A percentile compares a stretch with the other conserved stretches of the same genome.
phyloP scores from a whole-genome alignment of 2,113 vertebrate genomes.

The Narcine bancroftii region DNA sequence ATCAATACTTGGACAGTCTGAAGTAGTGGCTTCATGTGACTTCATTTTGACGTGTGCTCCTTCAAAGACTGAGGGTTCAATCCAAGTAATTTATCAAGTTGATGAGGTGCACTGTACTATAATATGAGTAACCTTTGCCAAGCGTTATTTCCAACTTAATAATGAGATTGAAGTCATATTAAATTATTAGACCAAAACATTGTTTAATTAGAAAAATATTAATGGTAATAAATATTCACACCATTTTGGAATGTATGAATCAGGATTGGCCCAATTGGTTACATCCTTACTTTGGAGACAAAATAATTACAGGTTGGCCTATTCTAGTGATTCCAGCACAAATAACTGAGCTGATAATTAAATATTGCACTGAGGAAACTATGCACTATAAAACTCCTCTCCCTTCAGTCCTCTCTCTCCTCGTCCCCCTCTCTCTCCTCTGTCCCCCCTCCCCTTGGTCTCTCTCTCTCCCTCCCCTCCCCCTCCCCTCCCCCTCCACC shows the following conservation, averaged over 20 bases:
- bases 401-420: no score
- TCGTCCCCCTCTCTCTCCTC: no score
- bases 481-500: no score
- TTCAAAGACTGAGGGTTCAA: constrained; percentile 39
- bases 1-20: constrained; percentile 38
- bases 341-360: no score
- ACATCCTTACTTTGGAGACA: no score
- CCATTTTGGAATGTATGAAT: background rate
- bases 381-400: no score
- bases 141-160: constrained; percentile 10
- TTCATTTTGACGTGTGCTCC: constrained; percentile 41
- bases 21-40: constrained; percentile 34
- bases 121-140: constrained; percentile 32
- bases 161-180: background rate
- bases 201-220: background rate
- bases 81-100: constrained; percentile 39
- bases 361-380: no score
- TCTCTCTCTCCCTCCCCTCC: no score
- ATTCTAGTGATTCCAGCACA: no score
- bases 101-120: constrained; percentile 10
- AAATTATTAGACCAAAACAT: background rate
- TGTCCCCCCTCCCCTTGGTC: no score
- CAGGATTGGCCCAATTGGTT: no score
- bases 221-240: background rate
- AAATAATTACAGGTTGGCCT: no score